These are phyloP conservation scores for Tiliqua scincoides DNA, from an alignment of 2,113 vertebrate genomes.

Conservation along the genomic window DNA sequence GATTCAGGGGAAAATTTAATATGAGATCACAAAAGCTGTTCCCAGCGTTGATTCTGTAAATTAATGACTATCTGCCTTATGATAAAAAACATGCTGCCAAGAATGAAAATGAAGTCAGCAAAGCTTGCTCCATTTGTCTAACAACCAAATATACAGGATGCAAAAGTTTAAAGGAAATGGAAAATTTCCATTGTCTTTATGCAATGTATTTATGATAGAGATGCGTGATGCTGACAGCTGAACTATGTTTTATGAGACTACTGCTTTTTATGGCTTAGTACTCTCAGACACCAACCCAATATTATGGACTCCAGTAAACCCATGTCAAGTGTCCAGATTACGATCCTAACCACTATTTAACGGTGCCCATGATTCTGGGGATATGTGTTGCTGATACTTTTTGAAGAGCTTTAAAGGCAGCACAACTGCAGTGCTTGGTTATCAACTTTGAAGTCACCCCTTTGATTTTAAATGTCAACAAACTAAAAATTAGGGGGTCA, in stretches of 20 bases:
- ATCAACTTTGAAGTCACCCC: background rate
- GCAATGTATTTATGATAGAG: conserved; percentile 71
- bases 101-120: conserved; percentile 88
- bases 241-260: conserved; percentile 24
- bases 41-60: conserved; percentile 94
- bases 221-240: conserved; percentile 63
- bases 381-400: conserved; percentile 17
- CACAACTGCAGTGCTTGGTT: accelerated
- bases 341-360: conserved; percentile 43
- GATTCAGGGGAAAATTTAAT: conserved; percentile 94
- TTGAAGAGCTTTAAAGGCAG: conserved; percentile 4
- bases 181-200: conserved; percentile 79
- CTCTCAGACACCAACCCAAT: conserved; percentile 34
- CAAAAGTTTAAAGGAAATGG: conserved; percentile 81
- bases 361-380: conserved; percentile 23
- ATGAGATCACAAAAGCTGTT: conserved; percentile 98
- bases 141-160: conserved; percentile 84
- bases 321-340: conserved; percentile 32
- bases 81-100: conserved; percentile 90
- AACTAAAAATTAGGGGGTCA: background rate
- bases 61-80: conserved; percentile 95
- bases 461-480: background rate
- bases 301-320: conserved; percentile 39
- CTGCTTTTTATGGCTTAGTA: conserved; percentile 38
- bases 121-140: conserved; percentile 87